phyloP scores from a whole-genome alignment of 2,797 vertebrate species.

The Loriculus beryllinus region DNA sequence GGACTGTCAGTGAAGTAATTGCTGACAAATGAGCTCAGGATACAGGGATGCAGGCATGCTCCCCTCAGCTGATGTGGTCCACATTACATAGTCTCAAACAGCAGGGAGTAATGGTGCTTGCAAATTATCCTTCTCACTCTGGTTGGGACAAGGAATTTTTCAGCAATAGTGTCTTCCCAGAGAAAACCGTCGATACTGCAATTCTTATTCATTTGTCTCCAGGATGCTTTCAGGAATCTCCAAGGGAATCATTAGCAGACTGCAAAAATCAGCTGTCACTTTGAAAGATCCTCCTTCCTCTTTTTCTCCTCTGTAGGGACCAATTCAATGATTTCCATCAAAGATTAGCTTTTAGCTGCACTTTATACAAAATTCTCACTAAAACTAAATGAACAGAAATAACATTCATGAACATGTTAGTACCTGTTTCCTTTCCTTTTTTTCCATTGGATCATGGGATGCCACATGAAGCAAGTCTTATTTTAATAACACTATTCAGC shows the following conservation, averaged over 20 bases:
- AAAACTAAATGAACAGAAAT: not conserved
- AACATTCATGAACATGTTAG: not conserved
- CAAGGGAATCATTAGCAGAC: constrained; percentile 16
- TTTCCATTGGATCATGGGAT: not conserved
- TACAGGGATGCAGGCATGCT: not conserved
- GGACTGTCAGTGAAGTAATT: not conserved
- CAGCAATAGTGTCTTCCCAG: not conserved
- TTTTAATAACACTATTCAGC: not conserved
- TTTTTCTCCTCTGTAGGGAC: not conserved
- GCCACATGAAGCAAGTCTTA: not conserved
- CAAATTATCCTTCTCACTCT: not conserved
- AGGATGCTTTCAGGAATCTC: constrained; percentile 25
- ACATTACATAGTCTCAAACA: not conserved
- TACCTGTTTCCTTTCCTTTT: not conserved
- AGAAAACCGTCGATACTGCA: not conserved
- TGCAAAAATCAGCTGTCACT: constrained; percentile 19
- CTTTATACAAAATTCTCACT: not conserved
- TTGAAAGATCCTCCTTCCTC: not conserved
- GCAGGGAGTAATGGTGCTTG: not conserved
- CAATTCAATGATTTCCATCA: not conserved
- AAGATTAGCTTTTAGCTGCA: not conserved
- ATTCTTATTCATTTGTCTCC: constrained; percentile 10
- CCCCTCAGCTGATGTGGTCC: not conserved
- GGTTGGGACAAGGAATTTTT: not conserved
- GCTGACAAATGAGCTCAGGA: not conserved